Percentiles rank a stretch among this genome's conserved stretches.
These are phyloP conservation scores for Tetragnatha versicolor DNA, from an alignment of 1,140 invertebrate species.

Conservation along the genomic window DNA sequence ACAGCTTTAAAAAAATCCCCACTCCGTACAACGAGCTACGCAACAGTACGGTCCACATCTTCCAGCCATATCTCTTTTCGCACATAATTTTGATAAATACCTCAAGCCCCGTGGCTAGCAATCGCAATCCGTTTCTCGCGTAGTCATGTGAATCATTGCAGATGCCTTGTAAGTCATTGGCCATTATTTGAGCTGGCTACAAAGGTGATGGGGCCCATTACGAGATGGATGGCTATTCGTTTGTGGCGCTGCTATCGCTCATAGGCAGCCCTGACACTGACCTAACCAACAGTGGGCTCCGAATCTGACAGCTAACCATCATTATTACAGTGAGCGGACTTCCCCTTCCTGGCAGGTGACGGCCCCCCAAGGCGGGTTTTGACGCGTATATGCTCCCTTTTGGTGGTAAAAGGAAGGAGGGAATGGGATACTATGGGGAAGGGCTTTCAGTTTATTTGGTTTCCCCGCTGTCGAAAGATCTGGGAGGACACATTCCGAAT, in stretches of 20 bases:
- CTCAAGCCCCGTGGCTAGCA: conserved; percentile 15
- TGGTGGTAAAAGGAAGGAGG: conserved; percentile 22
- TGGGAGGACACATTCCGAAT: too few species aligned
- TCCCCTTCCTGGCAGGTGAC: neutral
- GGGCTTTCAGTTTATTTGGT: neutral
- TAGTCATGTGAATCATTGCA: conserved; percentile 49
- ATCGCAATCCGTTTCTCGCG: conserved; percentile 25
- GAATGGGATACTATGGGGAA: conserved; percentile 3
- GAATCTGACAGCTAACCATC: conserved; percentile 47
- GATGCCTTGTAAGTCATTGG: conserved; percentile 47
- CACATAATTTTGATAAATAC: conserved; percentile 48
- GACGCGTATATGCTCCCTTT: conserved; percentile 18
- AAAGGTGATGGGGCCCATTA: conserved; percentile 37
- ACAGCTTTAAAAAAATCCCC: too few species aligned
- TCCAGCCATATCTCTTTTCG: conserved; percentile 34
- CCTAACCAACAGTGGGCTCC: conserved; percentile 21
- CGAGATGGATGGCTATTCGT: conserved; percentile 30
- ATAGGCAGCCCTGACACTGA: conserved; percentile 28
- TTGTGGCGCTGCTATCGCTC: conserved; percentile 7
- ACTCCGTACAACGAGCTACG: too few species aligned
- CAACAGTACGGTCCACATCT: neutral
- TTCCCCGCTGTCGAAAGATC: too few species aligned
- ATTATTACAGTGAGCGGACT: conserved; percentile 41
- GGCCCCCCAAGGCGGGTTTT: neutral
- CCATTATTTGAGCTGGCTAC: conserved; percentile 50